Evolutionary conservation across 2,888 invertebrate genomes (phyloP).

Genomic region (Drosophila formosana): DNA sequence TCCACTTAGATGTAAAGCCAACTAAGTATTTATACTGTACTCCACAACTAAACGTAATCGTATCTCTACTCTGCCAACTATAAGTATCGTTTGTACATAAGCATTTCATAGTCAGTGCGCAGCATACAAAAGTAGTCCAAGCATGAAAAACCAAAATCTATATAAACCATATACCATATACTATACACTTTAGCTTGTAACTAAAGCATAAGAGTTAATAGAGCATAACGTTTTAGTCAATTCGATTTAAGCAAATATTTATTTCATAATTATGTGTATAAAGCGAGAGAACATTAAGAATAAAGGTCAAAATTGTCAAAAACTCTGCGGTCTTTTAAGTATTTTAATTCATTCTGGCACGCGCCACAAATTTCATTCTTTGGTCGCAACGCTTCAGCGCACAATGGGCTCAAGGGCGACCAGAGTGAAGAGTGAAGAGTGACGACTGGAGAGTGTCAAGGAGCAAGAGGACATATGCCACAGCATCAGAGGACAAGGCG

Average conservation of each 20-base stretch:
- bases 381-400: constrained; percentile 44
- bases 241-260: constrained; percentile 75
- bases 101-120: constrained; percentile 21
- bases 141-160: constrained; percentile 59
- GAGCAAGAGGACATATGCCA: constrained; percentile 13
- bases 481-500: constrained; percentile 16
- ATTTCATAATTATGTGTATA: constrained; percentile 66
- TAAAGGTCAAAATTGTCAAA: constrained; percentile 50
- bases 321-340: constrained; percentile 24
- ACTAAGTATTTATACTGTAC: constrained; percentile 42
- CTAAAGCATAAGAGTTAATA: constrained; percentile 66
- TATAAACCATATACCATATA: constrained; percentile 24
- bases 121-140: constrained; percentile 49
- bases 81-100: constrained; percentile 45
- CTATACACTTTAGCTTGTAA: constrained; percentile 31
- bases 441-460: not conserved
- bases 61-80: constrained; percentile 39
- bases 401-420: constrained; percentile 65
- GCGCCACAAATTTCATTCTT: constrained; percentile 54
- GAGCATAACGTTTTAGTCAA: constrained; percentile 75
- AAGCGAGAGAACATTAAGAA: constrained; percentile 32
- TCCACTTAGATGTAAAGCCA: constrained; percentile 48
- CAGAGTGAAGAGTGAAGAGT: constrained; percentile 10
- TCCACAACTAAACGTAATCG: constrained; percentile 18
- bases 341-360: constrained; percentile 57